These are phyloP conservation scores for Hoplodrina ambigua DNA, from an alignment of 2,888 invertebrate species.

Conservation along the genomic window DNA sequence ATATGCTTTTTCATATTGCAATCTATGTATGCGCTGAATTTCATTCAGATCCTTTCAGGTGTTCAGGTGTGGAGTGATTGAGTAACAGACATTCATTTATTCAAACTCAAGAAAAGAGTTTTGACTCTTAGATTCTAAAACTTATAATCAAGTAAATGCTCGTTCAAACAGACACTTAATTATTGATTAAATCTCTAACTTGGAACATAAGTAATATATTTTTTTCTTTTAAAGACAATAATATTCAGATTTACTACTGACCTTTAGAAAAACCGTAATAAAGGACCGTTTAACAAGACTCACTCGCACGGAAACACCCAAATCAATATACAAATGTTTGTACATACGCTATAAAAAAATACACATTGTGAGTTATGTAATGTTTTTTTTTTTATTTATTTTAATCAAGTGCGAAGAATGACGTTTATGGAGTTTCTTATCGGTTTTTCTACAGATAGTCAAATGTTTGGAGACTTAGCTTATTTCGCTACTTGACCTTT, in stretches of 20 bases:
- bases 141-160: too few relatives aligned
- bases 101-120: too few relatives aligned
- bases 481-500: not conserved
- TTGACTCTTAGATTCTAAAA: too few relatives aligned
- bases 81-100: too few relatives aligned
- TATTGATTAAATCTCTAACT: too few relatives aligned
- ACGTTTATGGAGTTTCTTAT: conserved; percentile 7
- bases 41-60: too few relatives aligned
- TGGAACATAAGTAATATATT: not conserved
- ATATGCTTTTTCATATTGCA: too few relatives aligned
- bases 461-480: conserved; percentile 11
- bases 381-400: conserved; percentile 4
- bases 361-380: not conserved
- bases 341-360: conserved; percentile 26
- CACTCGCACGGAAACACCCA: conserved; percentile 15
- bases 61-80: too few relatives aligned
- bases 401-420: conserved; percentile 19
- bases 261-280: not conserved
- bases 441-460: conserved; percentile 23
- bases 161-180: too few relatives aligned
- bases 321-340: conserved; percentile 16
- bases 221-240: not conserved
- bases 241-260: not conserved
- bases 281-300: not conserved
- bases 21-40: too few relatives aligned